Evolutionary conservation across 2,888 invertebrate genomes (phyloP), one percentile per base, ranked within the genome.

Genomic region (Hirtodrosophila alboralis): DNA sequence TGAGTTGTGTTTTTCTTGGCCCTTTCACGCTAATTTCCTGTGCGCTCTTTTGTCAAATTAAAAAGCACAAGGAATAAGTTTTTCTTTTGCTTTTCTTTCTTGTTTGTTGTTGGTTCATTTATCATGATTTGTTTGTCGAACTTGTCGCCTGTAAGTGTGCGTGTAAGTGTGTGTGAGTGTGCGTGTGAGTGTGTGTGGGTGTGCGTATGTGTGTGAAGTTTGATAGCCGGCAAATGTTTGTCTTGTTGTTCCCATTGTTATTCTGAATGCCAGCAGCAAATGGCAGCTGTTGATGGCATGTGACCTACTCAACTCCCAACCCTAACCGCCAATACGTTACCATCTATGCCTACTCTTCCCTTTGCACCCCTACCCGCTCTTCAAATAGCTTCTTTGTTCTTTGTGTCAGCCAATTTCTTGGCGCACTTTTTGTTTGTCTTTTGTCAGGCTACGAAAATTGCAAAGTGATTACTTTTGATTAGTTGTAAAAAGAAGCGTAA

Each of bases 71-170:
- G 40, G 57, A 52, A 70, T 47, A 85, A 85, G 52, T 75, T 77
- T 83, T 71, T 60, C 45, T 60, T 76, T 59, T 36, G 43, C 33
- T 47, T 34, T 61, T 45, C 44, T 56, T 77, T 57, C 45, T 71
- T 79, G 80, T 73, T 83, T 72, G 81, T 67, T 86, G 86, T 83
- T 66, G 81, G 65, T 87, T 83, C 81, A 83, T 83, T 87, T 87
- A 83, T 83, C 81, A 83, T 83, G 81, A 87, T 87, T 86, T 83
- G 87, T 87, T 87, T 87, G 87, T 63, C 73, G 77, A 86, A 86
- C 67, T 84, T 86, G 57, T 61, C 60, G 34, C 30, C 23, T 41
- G 36, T 33, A 28, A 37, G 28, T 12, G 34, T 33, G 27, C 38
- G 34, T 36, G 31, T 44, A 26, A n/a, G 38, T 33, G 47, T 57